Base-by-base conservation (phyloP, 2,797 vertebrate species). In the Geotrypetes seraphini region DNA sequence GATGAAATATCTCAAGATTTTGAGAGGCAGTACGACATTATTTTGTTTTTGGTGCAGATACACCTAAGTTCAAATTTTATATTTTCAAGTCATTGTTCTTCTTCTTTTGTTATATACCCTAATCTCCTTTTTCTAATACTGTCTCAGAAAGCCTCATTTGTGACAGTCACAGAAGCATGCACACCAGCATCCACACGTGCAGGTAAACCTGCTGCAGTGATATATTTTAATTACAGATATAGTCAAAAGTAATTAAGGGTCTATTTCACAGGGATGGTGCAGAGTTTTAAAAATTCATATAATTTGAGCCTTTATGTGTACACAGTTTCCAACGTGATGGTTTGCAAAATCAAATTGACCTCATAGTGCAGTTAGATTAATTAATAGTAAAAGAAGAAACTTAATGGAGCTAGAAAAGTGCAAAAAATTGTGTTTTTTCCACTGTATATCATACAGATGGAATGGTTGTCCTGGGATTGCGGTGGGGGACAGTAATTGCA, bases 181-280 rank as follows among this genome's bases (percentile, higher is more conserved):
- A 55, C 36, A 47, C 74, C 76, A 69, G 71, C 71, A 74, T 66
- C 67, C 66, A 75, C 71, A 73, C 57, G 74, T 36, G 53, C 80
- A 92, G 86, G 85, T 90, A 89, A 75, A 71, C 69, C 71, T 90
- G 66, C 74, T 81, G 69, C 66, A 74, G 79, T 84, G 83, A 89
- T 91, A 83, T 83, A 88, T 92, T 92, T 92, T 93, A 92, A 93
- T 93, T 93, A 91, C 80, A 85, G 78, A 86, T 89, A 88, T 85
- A 90, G 83, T 90, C 83, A 86, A 78, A 89, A 85, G 81, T 89
- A 90, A 90, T 93, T 93, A 92, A 79, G 72, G 66, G 78, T 88
- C 83, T 78, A 83, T 85, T 71, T 86, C 81, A 78, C 50, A 66
- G 69, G 75, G 71, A 79, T 57, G 44, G 51, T 7, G 42, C 53